Evolutionary conservation across 2,113 vertebrate genomes (phyloP), one percentile per base, ranked within the genome.

Genomic region (Craseonycteris thonglongyai): DNA sequence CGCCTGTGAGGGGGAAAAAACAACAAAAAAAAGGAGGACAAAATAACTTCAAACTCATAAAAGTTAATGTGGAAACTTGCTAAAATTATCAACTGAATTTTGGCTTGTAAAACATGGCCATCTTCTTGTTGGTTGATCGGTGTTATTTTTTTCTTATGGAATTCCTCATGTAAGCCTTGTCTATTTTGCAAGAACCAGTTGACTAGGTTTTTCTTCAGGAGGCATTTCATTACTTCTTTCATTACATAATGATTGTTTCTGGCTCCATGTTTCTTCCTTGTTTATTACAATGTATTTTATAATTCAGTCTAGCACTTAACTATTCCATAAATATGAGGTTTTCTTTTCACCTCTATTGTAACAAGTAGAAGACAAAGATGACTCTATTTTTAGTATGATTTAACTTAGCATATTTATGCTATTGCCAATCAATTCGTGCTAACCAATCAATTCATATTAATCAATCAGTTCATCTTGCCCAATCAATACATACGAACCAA

Each of bases 1-100:
- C 99, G 30, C 99, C 99, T 99, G 97, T 38, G 96, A 89, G 96
- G 49, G 49, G 14, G 18, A 5, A 12, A 95, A 95, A 96, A 30
- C 97, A 51, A 51, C 15, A 51, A 51, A 51, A 51, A 3, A 74
- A 8, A 75, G 9, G 19, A 42, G 33, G 84, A 88, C 61, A 87
- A 84, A 94, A 83, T 81, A 51, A 88, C 47, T 47, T 45, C 13
- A 16, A 24, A 54, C 28, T 66, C 38, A 6, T 6, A 54, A 7
- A 19, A 88, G 79, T 19, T 21, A 47, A 33, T 26, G 38, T 0
- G 28, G 19, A 47, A 12, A 28, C 10, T 45, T n/a, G 10, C n/a
- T 45, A 33, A 66, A 74, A 71, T 59, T 4, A 21, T 51, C 15
- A 68, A 59, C 6, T 35, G 16, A 63, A 8, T n/a, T 38, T 65